Conservation (phyloP, 2,888 invertebrate species). For the Megaustenia siamemsis region DNA sequence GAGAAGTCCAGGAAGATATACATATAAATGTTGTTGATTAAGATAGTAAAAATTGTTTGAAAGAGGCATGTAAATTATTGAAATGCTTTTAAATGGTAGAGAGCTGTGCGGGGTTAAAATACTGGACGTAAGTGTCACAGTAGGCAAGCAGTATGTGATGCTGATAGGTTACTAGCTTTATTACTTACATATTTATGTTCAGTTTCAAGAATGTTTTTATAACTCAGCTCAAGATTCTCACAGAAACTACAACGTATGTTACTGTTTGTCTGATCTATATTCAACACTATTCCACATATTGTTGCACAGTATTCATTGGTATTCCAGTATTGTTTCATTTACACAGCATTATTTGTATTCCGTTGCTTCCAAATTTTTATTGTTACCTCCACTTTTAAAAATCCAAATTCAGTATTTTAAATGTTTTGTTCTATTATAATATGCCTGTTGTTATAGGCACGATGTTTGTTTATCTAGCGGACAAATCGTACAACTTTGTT, state of each 20-base stretch:
- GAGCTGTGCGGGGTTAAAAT: no score
- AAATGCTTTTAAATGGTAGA: no score
- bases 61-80: no score
- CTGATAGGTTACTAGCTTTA: no score
- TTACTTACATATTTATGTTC: no score
- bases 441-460: not conserved
- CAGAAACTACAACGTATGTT: not conserved
- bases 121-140: no score
- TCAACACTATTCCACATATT: slow-evolving; percentile 20
- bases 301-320: slow-evolving; percentile 12
- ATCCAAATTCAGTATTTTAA: slow-evolving; percentile 14
- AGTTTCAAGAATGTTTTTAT: no score
- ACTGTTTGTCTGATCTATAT: not conserved
- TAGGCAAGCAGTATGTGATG: no score
- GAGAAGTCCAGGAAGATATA: no score
- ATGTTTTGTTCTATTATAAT: not conserved
- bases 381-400: slow-evolving; percentile 30
- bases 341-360: slow-evolving; percentile 50
- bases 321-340: slow-evolving; percentile 49
- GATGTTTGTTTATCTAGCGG: no score
- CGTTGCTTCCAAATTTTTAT: slow-evolving; percentile 42
- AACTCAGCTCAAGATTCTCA: not conserved
- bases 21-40: no score
- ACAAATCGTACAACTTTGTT: not conserved
- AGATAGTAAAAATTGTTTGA: no score